Evolutionary conservation across 2,888 invertebrate genomes (phyloP).

Genomic region (Lithodes maja): DNA sequence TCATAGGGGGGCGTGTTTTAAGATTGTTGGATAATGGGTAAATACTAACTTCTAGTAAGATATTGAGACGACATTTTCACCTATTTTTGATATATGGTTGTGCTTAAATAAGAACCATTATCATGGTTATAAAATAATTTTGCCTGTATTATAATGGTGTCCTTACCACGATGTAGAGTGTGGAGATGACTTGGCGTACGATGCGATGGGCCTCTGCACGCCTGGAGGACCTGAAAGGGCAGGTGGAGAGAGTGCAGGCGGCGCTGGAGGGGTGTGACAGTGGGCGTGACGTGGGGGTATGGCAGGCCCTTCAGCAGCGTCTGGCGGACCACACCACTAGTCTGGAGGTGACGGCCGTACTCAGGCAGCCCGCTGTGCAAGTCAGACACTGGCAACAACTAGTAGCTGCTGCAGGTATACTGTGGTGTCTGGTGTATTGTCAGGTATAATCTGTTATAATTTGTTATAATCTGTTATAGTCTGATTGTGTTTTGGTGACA

Average conservation of each 20-base stretch:
- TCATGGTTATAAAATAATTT: too few species aligned
- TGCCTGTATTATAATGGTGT: too few species aligned
- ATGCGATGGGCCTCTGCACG: constrained; percentile 60
- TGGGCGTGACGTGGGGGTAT: constrained; percentile 37
- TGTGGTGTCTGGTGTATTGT: constrained; percentile 3
- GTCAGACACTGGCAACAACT: constrained; percentile 59
- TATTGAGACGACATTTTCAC: too few species aligned
- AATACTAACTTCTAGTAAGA: too few species aligned
- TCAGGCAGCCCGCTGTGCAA: constrained; percentile 56
- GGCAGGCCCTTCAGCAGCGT: constrained; percentile 29
- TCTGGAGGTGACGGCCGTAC: constrained; percentile 56
- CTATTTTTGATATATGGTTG: too few species aligned
- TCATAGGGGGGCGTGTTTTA: too few species aligned
- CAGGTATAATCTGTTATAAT: background rate
- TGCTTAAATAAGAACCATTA: too few species aligned
- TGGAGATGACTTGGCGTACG: constrained; percentile 59
- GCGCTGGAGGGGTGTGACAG: constrained; percentile 26
- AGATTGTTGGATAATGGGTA: too few species aligned
- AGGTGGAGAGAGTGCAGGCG: constrained; percentile 42
- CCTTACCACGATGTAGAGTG: constrained; percentile 20
- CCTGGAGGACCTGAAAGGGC: constrained; percentile 50
- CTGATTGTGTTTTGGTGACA: constrained; percentile 14
- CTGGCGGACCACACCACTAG: constrained; percentile 48
- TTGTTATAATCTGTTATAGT: too few species aligned
- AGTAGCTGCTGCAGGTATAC: constrained; percentile 44